phyloP scores from a whole-genome alignment of 2,113 vertebrate genomes.

The Bufo gargarizans region DNA sequence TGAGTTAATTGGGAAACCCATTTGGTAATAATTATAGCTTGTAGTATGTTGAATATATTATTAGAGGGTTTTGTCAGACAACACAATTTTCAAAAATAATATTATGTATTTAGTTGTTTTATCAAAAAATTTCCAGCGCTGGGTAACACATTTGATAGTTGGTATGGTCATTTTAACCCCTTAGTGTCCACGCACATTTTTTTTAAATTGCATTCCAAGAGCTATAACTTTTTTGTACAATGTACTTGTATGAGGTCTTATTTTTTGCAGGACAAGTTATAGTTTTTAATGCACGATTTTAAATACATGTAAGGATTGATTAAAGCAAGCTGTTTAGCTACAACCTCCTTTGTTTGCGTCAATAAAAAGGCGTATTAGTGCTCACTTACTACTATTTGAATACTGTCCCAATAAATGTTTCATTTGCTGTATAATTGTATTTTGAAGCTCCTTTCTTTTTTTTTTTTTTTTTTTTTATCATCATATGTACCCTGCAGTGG shows the following conservation, averaged over 20 bases:
- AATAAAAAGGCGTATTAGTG: too few relatives aligned
- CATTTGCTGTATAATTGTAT: background rate
- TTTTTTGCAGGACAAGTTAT: too few relatives aligned
- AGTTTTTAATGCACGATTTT: too few relatives aligned
- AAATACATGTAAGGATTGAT: too few relatives aligned
- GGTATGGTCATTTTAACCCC: background rate
- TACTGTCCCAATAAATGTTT: background rate
- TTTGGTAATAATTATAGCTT: background rate
- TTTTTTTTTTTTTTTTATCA: background rate
- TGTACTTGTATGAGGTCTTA: too few relatives aligned
- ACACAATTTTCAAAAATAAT: background rate
- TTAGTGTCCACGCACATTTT: too few relatives aligned
- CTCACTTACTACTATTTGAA: background rate
- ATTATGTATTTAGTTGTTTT: background rate
- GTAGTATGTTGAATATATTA: background rate
- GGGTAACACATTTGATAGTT: background rate
- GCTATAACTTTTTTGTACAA: too few relatives aligned
- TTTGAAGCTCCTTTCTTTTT: background rate
- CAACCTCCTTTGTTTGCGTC: too few relatives aligned
- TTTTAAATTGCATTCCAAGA: too few relatives aligned
- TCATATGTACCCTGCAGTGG: background rate
- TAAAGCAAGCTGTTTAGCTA: too few relatives aligned
- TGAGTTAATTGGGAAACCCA: background rate
- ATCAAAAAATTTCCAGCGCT: background rate
- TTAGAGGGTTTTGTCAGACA: background rate